Evolutionary conservation across 2,113 vertebrate genomes (phyloP).

Genomic region (Lucifuga dentata): DNA sequence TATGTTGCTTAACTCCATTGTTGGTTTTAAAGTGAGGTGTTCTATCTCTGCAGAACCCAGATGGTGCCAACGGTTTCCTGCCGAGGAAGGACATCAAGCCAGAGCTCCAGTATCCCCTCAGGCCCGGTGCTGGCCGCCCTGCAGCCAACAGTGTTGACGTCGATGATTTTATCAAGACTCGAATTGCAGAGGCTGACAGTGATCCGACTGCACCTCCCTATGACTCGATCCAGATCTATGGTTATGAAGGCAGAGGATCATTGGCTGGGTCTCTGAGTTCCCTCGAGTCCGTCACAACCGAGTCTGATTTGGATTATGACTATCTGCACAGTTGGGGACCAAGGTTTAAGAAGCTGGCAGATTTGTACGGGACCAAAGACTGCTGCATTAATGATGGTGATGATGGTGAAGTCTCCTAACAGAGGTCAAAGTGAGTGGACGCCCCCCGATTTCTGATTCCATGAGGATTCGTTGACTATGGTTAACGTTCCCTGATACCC

Average conservation of each 20-base stretch:
- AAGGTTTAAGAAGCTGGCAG: slow-evolving; percentile 98
- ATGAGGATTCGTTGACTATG: slow-evolving; percentile 58
- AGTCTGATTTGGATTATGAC: slow-evolving; percentile 99
- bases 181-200: slow-evolving; percentile 93
- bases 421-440: slow-evolving; percentile 58
- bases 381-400: slow-evolving; percentile 76
- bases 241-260: slow-evolving; percentile 95
- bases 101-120: slow-evolving; percentile 90
- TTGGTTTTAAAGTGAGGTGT: not conserved
- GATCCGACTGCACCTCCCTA: slow-evolving; percentile 97
- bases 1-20: too few relatives aligned
- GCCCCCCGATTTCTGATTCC: slow-evolving; percentile 62
- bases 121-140: slow-evolving; percentile 86
- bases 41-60: slow-evolving; percentile 87
- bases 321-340: slow-evolving; percentile 99
- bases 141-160: slow-evolving; percentile 94
- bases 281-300: slow-evolving; percentile 95
- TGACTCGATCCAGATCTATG: slow-evolving; percentile 99
- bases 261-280: slow-evolving; percentile 97
- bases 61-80: slow-evolving; percentile 95
- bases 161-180: slow-evolving; percentile 96
- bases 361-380: slow-evolving; percentile 99
- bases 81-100: slow-evolving; percentile 98
- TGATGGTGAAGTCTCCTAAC: slow-evolving; percentile 89
- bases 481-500: slow-evolving; percentile 35